These are phyloP conservation scores for Dermatemys mawii DNA, from an alignment of 2,113 vertebrate genomes.

Conservation along the genomic window DNA sequence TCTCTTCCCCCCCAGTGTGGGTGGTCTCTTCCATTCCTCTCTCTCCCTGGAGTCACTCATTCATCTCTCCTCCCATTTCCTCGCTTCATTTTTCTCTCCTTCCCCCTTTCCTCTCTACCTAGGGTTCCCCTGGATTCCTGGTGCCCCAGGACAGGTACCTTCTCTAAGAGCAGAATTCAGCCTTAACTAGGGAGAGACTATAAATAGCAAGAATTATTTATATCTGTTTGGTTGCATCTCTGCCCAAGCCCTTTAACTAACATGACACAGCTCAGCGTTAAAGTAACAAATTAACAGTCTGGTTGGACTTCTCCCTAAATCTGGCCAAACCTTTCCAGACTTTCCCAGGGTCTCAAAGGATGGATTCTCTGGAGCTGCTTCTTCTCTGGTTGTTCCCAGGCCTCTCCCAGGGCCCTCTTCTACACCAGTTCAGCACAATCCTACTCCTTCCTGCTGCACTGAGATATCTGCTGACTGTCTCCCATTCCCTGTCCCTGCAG, in stretches of 20 bases:
- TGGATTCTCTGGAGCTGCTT: not conserved
- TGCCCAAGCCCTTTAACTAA: not conserved
- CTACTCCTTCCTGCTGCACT: not conserved
- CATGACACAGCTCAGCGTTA: not conserved
- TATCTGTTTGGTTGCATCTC: not conserved
- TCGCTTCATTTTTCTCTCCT: not conserved
- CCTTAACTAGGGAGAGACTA: not conserved
- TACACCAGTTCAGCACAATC: not conserved
- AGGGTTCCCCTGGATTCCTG: accelerated
- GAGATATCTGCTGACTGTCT: not conserved
- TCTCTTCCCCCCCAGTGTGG: not conserved
- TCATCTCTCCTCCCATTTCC: not conserved
- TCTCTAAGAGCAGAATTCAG: not conserved
- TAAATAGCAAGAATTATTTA: not conserved
- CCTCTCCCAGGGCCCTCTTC: not conserved
- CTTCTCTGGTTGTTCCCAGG: not conserved
- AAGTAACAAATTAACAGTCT: not conserved
- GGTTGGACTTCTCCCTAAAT: not conserved
- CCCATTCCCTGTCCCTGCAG: slow-evolving; percentile 70
- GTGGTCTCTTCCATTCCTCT: not conserved
- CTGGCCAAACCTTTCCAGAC: not conserved
- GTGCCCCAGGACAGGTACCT: not conserved
- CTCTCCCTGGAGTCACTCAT: not conserved
- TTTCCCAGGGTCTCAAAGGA: not conserved
- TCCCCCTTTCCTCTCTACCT: not conserved